Evolutionary conservation across 2,113 vertebrate species (phyloP).

Genomic region (Lophochroa leadbeateri): DNA sequence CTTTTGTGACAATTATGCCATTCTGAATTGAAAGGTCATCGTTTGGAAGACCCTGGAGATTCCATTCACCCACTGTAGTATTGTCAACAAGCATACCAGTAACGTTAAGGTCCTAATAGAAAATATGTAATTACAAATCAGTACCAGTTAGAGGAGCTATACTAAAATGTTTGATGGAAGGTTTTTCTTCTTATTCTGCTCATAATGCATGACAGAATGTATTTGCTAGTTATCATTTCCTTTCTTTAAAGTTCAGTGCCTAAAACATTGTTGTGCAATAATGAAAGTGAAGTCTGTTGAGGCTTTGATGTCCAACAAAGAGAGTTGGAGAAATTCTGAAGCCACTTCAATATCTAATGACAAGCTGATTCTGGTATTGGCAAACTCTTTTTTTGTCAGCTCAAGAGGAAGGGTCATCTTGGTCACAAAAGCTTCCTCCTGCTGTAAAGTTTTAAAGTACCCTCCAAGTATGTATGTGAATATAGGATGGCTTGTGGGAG

Average conservation of each 20-base stretch:
- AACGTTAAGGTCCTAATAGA: slow-evolving; percentile 80
- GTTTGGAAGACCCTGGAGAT: slow-evolving; percentile 83
- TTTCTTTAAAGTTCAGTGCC: neutral
- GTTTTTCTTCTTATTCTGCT: neutral
- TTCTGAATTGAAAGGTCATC: slow-evolving; percentile 88
- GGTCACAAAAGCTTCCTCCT: neutral
- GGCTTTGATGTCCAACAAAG: neutral
- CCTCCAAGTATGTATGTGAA: neutral
- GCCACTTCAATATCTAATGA: neutral
- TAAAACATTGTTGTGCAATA: neutral
- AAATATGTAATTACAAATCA: neutral
- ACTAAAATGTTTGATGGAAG: neutral
- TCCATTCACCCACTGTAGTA: slow-evolving; percentile 83
- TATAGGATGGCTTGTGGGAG: neutral
- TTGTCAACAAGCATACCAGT: slow-evolving; percentile 82
- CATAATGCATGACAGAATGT: neutral
- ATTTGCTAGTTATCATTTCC: neutral
- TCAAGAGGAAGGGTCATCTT: neutral
- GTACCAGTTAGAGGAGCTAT: neutral
- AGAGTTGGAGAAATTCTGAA: neutral
- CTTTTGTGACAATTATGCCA: slow-evolving; percentile 85
- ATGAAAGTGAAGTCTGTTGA: neutral
- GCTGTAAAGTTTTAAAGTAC: neutral
- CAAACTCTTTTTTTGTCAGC: neutral
- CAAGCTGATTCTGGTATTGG: neutral